Percentiles rank a stretch among this genome's conserved stretches.
These are phyloP conservation scores for Echinarachnius parma DNA, from an alignment of 53 echinoderm and acorn worm genomes.

Conservation along the genomic window DNA sequence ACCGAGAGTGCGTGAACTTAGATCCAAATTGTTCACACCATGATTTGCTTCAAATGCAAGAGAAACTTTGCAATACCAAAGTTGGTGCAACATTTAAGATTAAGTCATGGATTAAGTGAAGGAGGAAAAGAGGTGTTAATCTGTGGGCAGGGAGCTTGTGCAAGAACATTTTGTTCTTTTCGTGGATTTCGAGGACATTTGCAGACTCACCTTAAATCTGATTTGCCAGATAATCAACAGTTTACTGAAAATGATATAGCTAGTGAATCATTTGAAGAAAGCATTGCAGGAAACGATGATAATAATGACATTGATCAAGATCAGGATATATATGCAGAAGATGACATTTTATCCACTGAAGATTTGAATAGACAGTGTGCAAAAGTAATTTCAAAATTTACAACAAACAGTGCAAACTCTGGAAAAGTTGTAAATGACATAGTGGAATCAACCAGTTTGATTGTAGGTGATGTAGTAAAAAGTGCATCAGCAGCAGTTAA, in stretches of 20 bases:
- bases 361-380: no score
- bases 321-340: constrained; percentile 1
- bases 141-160: constrained; percentile 58
- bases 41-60: constrained; percentile 45
- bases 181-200: constrained; percentile 51
- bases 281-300: neutral
- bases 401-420: no score
- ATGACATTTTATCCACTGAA: neutral
- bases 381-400: no score
- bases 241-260: constrained; percentile 27
- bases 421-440: no score
- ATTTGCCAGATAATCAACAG: constrained; percentile 41
- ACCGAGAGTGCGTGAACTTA: constrained; percentile 33
- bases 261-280: constrained; percentile 12
- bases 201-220: constrained; percentile 33
- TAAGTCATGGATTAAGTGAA: constrained; percentile 50
- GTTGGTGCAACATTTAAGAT: constrained; percentile 39
- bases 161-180: constrained; percentile 53
- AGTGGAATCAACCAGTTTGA: no score
- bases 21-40: constrained; percentile 30
- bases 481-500: no score
- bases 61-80: constrained; percentile 24
- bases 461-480: no score
- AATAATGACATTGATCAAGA: neutral
- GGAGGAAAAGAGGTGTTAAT: constrained; percentile 39